Base-by-base conservation (phyloP, 2,797 vertebrate species). In the Pipistrellus pygmaeus region DNA sequence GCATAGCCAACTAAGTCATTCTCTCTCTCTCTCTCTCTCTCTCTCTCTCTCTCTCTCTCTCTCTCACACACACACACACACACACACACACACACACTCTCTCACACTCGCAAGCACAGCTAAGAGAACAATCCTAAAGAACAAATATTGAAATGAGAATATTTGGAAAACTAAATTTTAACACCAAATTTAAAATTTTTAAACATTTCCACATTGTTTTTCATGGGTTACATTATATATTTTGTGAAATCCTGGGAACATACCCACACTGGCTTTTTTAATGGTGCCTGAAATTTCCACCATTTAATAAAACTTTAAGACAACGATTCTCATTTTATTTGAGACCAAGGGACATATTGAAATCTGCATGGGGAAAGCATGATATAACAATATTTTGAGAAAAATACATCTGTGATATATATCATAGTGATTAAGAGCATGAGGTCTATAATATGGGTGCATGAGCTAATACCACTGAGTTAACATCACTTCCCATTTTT, bases 131-230 rank as follows among this genome's bases (percentile, higher is more conserved):
- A 94, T 51, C 62, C n/a, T 86, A 72, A 88, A 91, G 17, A 86
- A 38, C 20, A 78, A 90, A 78, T 17, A n/a, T 48, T 90, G 27
- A 90, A 92, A 92, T 27, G 18, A 0, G 48, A 12, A 12, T 86
- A 82, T 66, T 66, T 60, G 48, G 15, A 77, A 62, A 94, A 96
- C 21, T 71, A 53, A 38, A 18, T 76, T 82, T 87, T 72, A 8
- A 86, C 12, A 83, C 10, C 23, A 51, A 53, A 53, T 53, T 9
- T 68, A 17, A 66, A 83, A 72, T 27, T 87, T 84, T 77, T 82
- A 93, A 94, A 93, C 32, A 78, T 86, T 64, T 87, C 64, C 30
- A 78, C 9, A 72, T 46, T 57, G 41, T 64, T 88, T 93, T 66
- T 88, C 73, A 85, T 48, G 91, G 9, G 13, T 17, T 62, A 81